These are phyloP conservation scores for Sacculina carcini DNA, from an alignment of 2,888 invertebrate genomes.

Conservation along the genomic window DNA sequence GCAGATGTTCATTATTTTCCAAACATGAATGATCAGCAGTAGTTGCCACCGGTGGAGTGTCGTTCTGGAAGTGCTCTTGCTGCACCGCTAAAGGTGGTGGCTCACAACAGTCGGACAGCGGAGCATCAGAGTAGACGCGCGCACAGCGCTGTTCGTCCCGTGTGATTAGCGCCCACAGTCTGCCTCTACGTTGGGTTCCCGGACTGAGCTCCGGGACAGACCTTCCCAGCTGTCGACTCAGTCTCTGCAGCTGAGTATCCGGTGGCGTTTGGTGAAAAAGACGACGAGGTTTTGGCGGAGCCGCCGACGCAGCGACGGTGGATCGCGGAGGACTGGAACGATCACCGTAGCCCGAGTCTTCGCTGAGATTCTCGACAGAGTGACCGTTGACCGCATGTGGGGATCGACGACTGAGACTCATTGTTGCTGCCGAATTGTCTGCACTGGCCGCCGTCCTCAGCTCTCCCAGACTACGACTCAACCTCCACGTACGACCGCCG, in stretches of 20 bases:
- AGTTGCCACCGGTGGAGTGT: not conserved
- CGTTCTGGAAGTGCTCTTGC: not conserved
- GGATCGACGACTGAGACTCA: too few species aligned
- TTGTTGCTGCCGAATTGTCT: not conserved
- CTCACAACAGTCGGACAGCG: not conserved
- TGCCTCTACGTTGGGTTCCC: slow-evolving; percentile 7
- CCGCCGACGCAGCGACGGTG: not conserved
- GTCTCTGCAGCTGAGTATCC: slow-evolving; percentile 9
- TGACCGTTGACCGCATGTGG: slow-evolving; percentile 19
- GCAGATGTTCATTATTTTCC: too few species aligned
- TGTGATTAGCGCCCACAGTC: slow-evolving; percentile 9
- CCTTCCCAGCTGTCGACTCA: slow-evolving; percentile 10
- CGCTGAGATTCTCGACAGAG: slow-evolving; percentile 49
- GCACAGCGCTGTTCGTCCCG: not conserved
- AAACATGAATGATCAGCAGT: too few species aligned
- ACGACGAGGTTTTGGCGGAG: not conserved
- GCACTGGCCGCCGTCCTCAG: not conserved
- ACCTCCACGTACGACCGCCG: not conserved
- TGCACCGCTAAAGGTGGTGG: not conserved
- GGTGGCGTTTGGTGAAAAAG: too few species aligned
- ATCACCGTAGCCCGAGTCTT: slow-evolving; percentile 51
- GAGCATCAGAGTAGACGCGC: not conserved
- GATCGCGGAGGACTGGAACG: not conserved
- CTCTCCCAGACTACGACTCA: slow-evolving; percentile 8
- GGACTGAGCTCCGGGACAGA: slow-evolving; percentile 9